Evolutionary conservation across 2,888 invertebrate genomes (phyloP), one percentile per base, ranked within the genome.

Genomic region (Epinotia brunnichana): DNA sequence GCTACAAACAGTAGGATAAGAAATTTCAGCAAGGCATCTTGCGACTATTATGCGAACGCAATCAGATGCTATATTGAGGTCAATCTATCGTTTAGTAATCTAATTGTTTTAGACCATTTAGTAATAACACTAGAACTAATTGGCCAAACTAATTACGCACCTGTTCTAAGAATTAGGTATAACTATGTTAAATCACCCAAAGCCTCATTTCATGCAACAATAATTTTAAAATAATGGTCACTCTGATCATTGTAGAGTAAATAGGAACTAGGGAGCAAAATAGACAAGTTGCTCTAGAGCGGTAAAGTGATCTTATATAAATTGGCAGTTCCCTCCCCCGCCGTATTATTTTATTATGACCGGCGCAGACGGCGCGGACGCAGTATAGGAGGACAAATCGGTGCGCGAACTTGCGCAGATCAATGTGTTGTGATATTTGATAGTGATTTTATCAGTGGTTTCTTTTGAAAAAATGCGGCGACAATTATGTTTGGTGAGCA

Each of bases 271-370:
- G 44, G 89, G 90, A 90, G 90, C 87, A 87, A 88, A 89, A 85
- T 88, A 90, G 86, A 63, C 35, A 39, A 85, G 80, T 79, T 78
- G 79, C 84, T 85, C 84, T 85, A 82, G 77, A 85, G 83, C 78
- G 79, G 80, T 81, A 82, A 84, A 85, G 77, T 83, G 82, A 85
- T 83, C 86, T 89, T 88, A 88, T 89, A 92, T 92, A 92, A 91
- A 91, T 85, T 81, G 83, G 83, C 80, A 82, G 75, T 84, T 83
- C 82, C 85, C 82, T 79, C 85, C 88, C 85, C 79, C 84, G 84
- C 86, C 88, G 87, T 90, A 87, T 82, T 85, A 83, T 82, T 69
- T 73, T 68, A 73, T 69, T 73, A 73, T 48, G 84, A 82, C 82
- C 77, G 75, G 84, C 80, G 78, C 80, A 79, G 83, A 73, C 83